Conservation (phyloP, 2,888 invertebrate genomes). For the Eulithis prunata region DNA sequence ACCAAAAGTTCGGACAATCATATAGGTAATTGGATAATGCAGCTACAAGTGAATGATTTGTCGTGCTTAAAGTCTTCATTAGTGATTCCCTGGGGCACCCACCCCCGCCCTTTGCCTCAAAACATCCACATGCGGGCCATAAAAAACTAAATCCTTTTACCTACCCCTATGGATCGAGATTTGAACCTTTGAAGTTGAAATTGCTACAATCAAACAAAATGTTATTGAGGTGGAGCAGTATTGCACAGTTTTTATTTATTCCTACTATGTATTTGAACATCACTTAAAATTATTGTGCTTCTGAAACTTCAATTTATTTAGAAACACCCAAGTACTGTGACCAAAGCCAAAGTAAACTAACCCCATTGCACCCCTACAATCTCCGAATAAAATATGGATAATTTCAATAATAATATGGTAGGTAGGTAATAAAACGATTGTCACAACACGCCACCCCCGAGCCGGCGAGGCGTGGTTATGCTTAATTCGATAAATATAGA, state of each 20-base stretch:
- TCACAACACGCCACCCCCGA: slow-evolving; percentile 46
- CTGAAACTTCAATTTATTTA: no score
- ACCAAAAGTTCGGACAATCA: slow-evolving; percentile 3
- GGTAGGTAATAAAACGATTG: slow-evolving; percentile 46
- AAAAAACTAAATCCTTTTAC: slow-evolving; percentile 55
- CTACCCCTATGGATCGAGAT: slow-evolving; percentile 38
- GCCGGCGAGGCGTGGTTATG: slow-evolving; percentile 27
- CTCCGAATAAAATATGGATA: slow-evolving; percentile 21
- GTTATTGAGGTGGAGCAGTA: slow-evolving; percentile 14
- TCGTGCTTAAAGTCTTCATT: slow-evolving; percentile 43
- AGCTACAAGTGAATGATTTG: slow-evolving; percentile 28
- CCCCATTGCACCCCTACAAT: background rate
- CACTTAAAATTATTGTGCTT: no score
- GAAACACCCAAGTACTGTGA: no score
- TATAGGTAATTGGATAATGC: slow-evolving; percentile 14
- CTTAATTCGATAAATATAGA: slow-evolving; percentile 44
- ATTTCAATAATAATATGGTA: slow-evolving; percentile 26
- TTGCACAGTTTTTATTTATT: background rate
- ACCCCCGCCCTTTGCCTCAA: slow-evolving; percentile 46
- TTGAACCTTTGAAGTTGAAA: slow-evolving; percentile 42
- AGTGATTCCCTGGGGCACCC: slow-evolving; percentile 36
- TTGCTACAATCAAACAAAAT: slow-evolving; percentile 25
- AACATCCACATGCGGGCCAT: slow-evolving; percentile 67
- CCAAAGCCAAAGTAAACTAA: background rate
- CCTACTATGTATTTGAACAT: no score